These are phyloP conservation scores for Caenorhabditis virilis DNA, from an alignment of 2,888 invertebrate genomes.

Conservation along the genomic window DNA sequence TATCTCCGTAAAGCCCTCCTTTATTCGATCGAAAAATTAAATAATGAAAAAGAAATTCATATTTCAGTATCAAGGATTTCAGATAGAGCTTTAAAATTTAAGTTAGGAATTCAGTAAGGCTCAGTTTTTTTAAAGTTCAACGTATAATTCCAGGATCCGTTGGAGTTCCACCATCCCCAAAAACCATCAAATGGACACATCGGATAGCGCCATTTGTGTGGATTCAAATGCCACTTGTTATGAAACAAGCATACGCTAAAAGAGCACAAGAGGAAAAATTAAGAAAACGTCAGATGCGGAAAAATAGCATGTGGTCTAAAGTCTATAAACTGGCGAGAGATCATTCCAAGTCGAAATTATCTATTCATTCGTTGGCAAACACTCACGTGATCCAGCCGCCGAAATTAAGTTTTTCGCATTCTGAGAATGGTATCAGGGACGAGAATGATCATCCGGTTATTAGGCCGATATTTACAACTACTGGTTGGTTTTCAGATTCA, in stretches of 20 bases:
- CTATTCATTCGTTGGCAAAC: too few relatives aligned
- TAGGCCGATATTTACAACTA: slow-evolving; percentile 10
- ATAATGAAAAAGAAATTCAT: background rate
- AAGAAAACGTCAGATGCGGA: slow-evolving; percentile 23
- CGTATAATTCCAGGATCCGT: slow-evolving; percentile 51
- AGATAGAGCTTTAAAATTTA: too few relatives aligned
- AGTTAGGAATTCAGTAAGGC: too few relatives aligned
- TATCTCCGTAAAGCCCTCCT: too few relatives aligned
- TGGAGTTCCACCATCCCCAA: slow-evolving; percentile 54
- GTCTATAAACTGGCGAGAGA: slow-evolving; percentile 34
- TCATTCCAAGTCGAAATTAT: background rate
- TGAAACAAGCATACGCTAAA: slow-evolving; percentile 62
- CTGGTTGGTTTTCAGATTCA: slow-evolving; percentile 10
- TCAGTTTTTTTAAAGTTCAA: too few relatives aligned
- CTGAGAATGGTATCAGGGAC: slow-evolving; percentile 1
- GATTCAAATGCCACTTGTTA: slow-evolving; percentile 63
- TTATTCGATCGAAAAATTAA: too few relatives aligned
- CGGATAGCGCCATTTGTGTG: slow-evolving; percentile 54
- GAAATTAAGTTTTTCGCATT: background rate
- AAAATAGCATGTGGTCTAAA: slow-evolving; percentile 45
- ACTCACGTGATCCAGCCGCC: too few relatives aligned
- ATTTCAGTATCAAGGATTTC: too few relatives aligned
- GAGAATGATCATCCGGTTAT: slow-evolving; percentile 10
- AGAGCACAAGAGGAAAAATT: slow-evolving; percentile 48
- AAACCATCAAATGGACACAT: slow-evolving; percentile 59